Percentiles rank a stretch among this genome's conserved stretches.
phyloP scores from a whole-genome alignment of 37 sponge, comb jelly and placozoan species.

The Diacarnus erythraeanus region DNA sequence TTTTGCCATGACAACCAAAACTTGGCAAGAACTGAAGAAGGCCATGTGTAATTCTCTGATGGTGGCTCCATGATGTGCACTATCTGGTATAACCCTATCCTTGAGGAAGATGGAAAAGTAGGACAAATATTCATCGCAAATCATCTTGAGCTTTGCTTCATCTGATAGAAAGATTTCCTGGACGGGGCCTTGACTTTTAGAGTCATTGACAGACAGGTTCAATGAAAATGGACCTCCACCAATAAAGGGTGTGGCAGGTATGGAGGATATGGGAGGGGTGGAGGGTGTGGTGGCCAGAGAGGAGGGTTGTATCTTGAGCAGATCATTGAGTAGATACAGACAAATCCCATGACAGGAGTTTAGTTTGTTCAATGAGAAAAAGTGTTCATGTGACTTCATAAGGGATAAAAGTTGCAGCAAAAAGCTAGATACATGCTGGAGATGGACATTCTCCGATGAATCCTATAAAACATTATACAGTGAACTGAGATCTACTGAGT shows the following conservation, averaged over 20 bases:
- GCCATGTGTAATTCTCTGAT: not conserved
- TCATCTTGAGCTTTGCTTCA: slow-evolving; percentile 1
- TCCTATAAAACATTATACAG: slow-evolving; percentile 17
- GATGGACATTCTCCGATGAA: slow-evolving; percentile 20
- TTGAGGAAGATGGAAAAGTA: slow-evolving; percentile 15
- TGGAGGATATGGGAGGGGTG: slow-evolving; percentile 7
- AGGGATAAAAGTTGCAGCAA: not conserved
- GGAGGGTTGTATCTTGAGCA: not conserved
- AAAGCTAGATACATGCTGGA: not conserved
- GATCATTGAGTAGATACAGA: not conserved
- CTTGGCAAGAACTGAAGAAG: slow-evolving; percentile 12
- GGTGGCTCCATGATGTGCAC: not conserved
- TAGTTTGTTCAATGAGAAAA: not conserved
- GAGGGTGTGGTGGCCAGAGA: slow-evolving; percentile 11
- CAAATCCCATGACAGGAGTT: not conserved
- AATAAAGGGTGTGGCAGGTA: slow-evolving; percentile 4
- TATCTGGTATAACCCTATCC: not conserved
- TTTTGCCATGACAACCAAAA: not conserved
- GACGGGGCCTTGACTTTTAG: not conserved
- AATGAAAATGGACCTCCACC: not conserved
- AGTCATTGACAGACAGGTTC: not conserved
- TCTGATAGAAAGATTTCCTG: not conserved
- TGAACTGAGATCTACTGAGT: not conserved
- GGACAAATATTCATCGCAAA: not conserved
- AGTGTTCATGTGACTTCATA: not conserved